A percentile compares a stretch with the other conserved stretches of the same genome.
Evolutionary conservation across 2,113 vertebrate species (phyloP).

Genomic region (Callopanchax toddi): DNA sequence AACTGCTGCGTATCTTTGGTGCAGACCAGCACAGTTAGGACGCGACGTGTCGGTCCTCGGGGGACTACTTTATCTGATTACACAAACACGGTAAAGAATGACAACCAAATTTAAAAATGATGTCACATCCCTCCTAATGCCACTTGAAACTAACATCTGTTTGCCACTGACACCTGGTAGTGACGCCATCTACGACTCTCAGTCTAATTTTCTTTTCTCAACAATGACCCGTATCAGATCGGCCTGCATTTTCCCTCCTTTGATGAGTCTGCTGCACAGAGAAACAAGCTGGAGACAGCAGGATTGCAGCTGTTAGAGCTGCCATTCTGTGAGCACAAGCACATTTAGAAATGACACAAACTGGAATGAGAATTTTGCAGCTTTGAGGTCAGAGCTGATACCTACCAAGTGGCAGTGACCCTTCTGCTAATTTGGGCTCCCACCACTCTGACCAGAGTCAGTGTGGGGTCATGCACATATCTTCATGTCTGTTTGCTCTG

Average conservation of each 20-base stretch:
- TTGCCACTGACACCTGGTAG: not conserved
- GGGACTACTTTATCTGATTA: too few relatives aligned
- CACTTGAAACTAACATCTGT: not conserved
- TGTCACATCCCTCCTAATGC: conserved; percentile 28
- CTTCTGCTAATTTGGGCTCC: conserved; percentile 40
- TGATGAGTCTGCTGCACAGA: conserved; percentile 1
- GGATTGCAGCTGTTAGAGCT: conserved; percentile 15
- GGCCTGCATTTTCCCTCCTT: conserved; percentile 8
- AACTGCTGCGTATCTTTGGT: too few relatives aligned
- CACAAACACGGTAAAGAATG: conserved; percentile 62
- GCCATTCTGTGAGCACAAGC: conserved; percentile 1
- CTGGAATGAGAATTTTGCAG: conserved; percentile 4
- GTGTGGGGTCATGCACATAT: conserved; percentile 26
- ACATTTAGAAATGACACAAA: not conserved
- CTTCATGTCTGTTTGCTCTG: conserved; percentile 22
- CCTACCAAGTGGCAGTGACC: conserved; percentile 1
- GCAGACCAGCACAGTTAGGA: too few relatives aligned
- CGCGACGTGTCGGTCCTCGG: too few relatives aligned
- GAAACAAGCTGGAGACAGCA: conserved; percentile 8
- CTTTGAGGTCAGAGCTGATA: not conserved
- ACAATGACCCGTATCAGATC: conserved; percentile 15
- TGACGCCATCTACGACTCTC: not conserved
- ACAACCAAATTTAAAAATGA: conserved; percentile 62
- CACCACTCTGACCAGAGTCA: conserved; percentile 37
- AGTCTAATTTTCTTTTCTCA: conserved; percentile 2